Base-by-base conservation (phyloP, 2,888 invertebrate genomes). In the Caenorhabditis auriculariae region DNA sequence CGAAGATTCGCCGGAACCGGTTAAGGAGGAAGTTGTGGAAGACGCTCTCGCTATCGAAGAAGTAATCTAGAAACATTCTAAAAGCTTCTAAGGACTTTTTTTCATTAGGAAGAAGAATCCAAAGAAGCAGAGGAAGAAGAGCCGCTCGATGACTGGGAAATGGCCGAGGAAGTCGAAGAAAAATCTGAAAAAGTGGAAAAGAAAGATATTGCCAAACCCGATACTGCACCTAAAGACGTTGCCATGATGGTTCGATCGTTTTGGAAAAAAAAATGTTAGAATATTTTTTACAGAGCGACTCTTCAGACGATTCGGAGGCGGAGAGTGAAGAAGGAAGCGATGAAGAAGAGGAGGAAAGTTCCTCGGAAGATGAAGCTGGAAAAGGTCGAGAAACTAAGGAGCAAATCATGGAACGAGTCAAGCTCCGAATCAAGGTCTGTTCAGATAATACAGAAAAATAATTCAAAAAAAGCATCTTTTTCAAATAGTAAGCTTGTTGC, bases 351-450 rank as follows among this genome's bases (percentile, higher is more conserved):
- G 83, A 83, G 4, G 82, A 84, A 37, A 84, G 85, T 37, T 84
- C 84, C 23, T 86, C 86, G 67, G 81, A 84, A n/a, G 85, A 82
- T 9, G 79, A 78, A 17, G 70, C 60, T 32, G 70, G 67, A 4
- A 81, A 78, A 54, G 42, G 51, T 23, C 59, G 88, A 21, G 87
- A 88, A 82, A 88, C 89, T 1, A 89, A 89, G 76, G 89, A 90
- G 77, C 88, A 88, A 70, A 88, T 88, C 66, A 87, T 88, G 50
- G 88, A 91, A 77, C 85, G 87, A 58, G 88, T 89, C 1, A 84
- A 88, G 54, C 87, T 87, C 57, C 87, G 91, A 80, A 89, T 92
- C 80, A 87, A 87, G 85, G 88, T 87, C 80, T 69, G 38, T 26
- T 28, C 21, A 23, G n/a, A n/a, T n/a, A n/a, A n/a, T n/a, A n/a